These are phyloP conservation scores for Drosophila mayaguana DNA, from an alignment of 2,888 invertebrate species.

Conservation along the genomic window DNA sequence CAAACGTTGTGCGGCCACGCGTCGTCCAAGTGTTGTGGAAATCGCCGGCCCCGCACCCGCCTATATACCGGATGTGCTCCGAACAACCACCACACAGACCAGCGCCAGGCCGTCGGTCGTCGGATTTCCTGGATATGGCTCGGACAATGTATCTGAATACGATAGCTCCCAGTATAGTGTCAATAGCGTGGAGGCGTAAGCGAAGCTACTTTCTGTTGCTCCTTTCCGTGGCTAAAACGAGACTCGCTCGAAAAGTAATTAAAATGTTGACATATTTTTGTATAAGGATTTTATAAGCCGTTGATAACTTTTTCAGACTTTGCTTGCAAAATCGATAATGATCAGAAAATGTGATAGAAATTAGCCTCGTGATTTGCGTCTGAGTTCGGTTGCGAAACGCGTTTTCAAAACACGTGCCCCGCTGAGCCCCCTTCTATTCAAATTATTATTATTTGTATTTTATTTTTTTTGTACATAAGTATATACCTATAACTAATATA, in stretches of 20 bases:
- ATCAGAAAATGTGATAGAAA: constrained; percentile 65
- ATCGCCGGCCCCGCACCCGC: constrained; percentile 83
- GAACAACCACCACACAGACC: constrained; percentile 44
- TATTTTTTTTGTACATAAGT: constrained; percentile 45
- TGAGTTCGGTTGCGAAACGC: constrained; percentile 39
- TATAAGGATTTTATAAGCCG: constrained; percentile 56
- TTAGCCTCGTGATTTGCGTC: constrained; percentile 50
- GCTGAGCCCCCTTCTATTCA: constrained; percentile 22
- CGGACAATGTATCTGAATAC: constrained; percentile 84
- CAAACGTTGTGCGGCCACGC: constrained; percentile 88
- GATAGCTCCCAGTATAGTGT: constrained; percentile 84
- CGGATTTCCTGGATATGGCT: constrained; percentile 82
- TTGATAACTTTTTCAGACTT: constrained; percentile 58
- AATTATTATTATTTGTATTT: constrained; percentile 32
- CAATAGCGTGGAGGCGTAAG: constrained; percentile 82
- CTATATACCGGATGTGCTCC: constrained; percentile 85
- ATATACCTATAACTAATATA: constrained; percentile 17
- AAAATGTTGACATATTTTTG: constrained; percentile 59
- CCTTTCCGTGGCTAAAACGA: constrained; percentile 19
- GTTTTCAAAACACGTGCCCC: constrained; percentile 41
- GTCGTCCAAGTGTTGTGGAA: constrained; percentile 85
- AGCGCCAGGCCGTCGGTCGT: constrained; percentile 48
- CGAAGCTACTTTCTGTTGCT: constrained; percentile 1
- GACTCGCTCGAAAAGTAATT: constrained; percentile 45
- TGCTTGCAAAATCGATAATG: constrained; percentile 27